A percentile compares a stretch with the other conserved stretches of the same genome.
Conservation (phyloP, 2,888 invertebrate genomes). For the Ditula angustiorana region DNA sequence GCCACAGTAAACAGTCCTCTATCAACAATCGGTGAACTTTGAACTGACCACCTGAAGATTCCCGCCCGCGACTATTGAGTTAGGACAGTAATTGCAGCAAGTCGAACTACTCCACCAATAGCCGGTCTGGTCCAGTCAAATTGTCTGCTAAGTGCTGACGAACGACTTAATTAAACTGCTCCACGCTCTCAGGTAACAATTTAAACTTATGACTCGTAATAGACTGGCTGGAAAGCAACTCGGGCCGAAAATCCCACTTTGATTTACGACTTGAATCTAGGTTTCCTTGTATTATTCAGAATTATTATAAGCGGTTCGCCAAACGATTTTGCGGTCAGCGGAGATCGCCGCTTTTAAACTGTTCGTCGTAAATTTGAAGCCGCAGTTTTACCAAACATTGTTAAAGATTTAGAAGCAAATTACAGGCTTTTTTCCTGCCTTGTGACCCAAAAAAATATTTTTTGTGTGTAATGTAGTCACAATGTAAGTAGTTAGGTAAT, state of each 20-base stretch:
- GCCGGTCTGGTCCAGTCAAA: slow-evolving; percentile 19
- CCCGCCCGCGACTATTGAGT: slow-evolving; percentile 21
- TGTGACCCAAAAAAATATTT: too few relatives aligned
- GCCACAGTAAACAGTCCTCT: background rate
- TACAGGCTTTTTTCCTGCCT: too few relatives aligned
- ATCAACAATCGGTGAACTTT: slow-evolving; percentile 18
- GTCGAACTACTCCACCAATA: slow-evolving; percentile 9
- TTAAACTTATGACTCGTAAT: slow-evolving; percentile 35
- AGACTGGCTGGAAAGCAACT: slow-evolving; percentile 20
- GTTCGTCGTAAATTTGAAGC: background rate
- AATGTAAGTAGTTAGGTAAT: too few relatives aligned
- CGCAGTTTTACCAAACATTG: background rate
- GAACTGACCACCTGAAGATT: slow-evolving; percentile 35
- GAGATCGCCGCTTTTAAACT: background rate
- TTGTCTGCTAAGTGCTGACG: slow-evolving; percentile 29
- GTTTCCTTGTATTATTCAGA: slow-evolving; percentile 26
- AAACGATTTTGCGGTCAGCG: slow-evolving; percentile 24
- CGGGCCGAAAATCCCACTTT: slow-evolving; percentile 26
- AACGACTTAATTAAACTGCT: slow-evolving; percentile 33
- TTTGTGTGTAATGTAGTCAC: too few relatives aligned
- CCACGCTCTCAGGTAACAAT: slow-evolving; percentile 21
- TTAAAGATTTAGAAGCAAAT: background rate
- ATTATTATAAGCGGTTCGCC: slow-evolving; percentile 29
- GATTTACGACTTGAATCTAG: slow-evolving; percentile 30
- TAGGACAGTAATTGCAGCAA: slow-evolving; percentile 26